These are phyloP conservation scores for Cebidichthys violaceus DNA, from an alignment of 2,113 vertebrate genomes.

Conservation along the genomic window DNA sequence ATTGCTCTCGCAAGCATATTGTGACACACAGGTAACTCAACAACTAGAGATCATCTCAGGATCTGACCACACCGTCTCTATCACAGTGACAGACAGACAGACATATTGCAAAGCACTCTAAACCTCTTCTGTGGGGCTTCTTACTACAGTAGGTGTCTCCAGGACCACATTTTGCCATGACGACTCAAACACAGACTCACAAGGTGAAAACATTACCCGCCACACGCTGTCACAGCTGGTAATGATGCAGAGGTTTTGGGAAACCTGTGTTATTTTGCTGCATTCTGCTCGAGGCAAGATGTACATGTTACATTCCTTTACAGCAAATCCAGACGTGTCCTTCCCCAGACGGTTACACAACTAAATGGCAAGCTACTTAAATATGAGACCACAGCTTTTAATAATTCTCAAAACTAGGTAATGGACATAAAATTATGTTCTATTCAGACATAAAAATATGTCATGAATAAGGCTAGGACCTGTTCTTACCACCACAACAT, in stretches of 20 bases:
- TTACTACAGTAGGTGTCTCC: background rate
- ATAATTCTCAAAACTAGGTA: background rate
- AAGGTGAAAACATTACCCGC: background rate
- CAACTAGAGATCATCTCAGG: no score
- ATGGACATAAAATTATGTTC: background rate
- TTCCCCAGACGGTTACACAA: background rate
- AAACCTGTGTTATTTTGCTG: background rate
- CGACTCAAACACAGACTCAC: background rate
- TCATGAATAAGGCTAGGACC: background rate
- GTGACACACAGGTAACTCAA: background rate
- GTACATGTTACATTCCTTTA: constrained; percentile 28
- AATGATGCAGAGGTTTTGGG: background rate
- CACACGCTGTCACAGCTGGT: background rate
- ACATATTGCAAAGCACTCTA: background rate
- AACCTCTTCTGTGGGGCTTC: background rate
- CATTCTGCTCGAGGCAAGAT: background rate
- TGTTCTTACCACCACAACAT: background rate
- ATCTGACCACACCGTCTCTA: no score
- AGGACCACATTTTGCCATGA: background rate
- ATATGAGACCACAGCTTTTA: background rate
- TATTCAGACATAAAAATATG: background rate
- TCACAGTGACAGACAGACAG: background rate
- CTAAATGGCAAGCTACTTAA: background rate
- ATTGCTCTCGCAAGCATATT: background rate
- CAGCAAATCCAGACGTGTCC: constrained; percentile 41